Percentiles rank a stretch among this genome's conserved stretches.
phyloP scores from a whole-genome alignment of 1,140 invertebrate species.

The Belonocnema kinseyi region DNA sequence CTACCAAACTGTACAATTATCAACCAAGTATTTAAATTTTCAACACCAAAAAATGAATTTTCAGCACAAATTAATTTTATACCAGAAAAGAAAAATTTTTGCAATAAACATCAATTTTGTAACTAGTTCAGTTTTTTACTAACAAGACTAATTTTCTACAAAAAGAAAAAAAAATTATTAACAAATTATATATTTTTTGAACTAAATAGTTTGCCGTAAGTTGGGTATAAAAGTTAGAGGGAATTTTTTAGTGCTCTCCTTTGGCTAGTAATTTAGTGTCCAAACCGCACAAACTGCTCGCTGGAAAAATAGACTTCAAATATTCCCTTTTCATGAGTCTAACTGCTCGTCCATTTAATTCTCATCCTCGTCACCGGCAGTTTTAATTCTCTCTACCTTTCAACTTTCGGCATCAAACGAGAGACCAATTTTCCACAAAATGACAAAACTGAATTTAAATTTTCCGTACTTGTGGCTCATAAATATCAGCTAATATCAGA shows the following conservation, averaged over 20 bases:
- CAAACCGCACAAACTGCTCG: constrained; percentile 5
- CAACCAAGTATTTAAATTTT: too few relatives aligned
- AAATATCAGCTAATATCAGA: not conserved
- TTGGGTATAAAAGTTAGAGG: not conserved
- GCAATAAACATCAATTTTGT: too few relatives aligned
- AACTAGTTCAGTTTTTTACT: too few relatives aligned
- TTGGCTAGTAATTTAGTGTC: constrained; percentile 7
- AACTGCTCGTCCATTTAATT: constrained; percentile 18
- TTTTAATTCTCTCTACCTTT: constrained; percentile 8
- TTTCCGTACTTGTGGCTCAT: not conserved
- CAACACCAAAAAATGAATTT: too few relatives aligned
- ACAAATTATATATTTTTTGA: too few relatives aligned
- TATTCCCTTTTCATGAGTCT: constrained; percentile 8
- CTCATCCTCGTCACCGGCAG: constrained; percentile 19
- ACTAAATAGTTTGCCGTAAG: too few relatives aligned
- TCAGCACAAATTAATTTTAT: too few relatives aligned
- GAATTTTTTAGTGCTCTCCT: constrained; percentile 3
- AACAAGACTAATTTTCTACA: too few relatives aligned
- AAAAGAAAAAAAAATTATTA: too few relatives aligned
- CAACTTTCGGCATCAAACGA: constrained; percentile 21
- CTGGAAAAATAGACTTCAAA: constrained; percentile 25
- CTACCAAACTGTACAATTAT: too few relatives aligned
- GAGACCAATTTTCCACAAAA: not conserved
- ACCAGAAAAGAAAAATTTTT: too few relatives aligned
- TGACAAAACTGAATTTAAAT: constrained; percentile 9